Base-by-base conservation (phyloP, 1,140 invertebrate genomes). In the Vollenhovia emeryi region DNA sequence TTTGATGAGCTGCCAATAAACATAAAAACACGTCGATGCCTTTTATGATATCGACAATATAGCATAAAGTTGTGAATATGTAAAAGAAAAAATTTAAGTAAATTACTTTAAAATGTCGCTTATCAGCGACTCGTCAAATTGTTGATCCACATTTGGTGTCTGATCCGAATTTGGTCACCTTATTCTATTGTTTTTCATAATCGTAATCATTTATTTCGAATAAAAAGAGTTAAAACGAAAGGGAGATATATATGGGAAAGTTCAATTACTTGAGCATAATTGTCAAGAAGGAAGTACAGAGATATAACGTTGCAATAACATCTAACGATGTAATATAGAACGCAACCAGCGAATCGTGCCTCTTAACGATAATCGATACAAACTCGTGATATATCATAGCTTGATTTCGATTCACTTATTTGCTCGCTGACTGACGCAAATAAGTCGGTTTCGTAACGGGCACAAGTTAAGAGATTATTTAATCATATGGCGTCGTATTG, bases 361-460 rank as follows among this genome's bases (percentile, higher is more conserved):
- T n/a, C 18, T 50, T 79, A 78, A 76, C 27, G 74, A 76, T 50
- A 78, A 79, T 66, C 60, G 60, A 79, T 79, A 78, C 66, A 78
- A 78, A 78, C 59, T 79, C 43, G 43, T 50, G 60, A 79, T 64
- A 78, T 48, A 50, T 66, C 13, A 52, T 36, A 33, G 59, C 59
- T 66, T 6, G 13, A 79, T 79, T 79, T 5, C 43, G 43, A 79
- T 52, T 79, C 43, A n/a, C 13, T 66, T 48, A 48, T 18, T 50
- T 36, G 75, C 27, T 45, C n/a, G 43, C n/a, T 79, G 36, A 48
- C n/a, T 79, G 36, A 48, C 43, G 60, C 30, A 50, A 50, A 68
- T 36, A 68, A 15, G 15, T 62, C 27, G 24, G 13, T 79, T 79
- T 79, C 43, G 8, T 68, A 66, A 79, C 60, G 27, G 7, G 24